Evolutionary conservation across 2,888 invertebrate species (phyloP).

Genomic region (Stenodema calcarata): DNA sequence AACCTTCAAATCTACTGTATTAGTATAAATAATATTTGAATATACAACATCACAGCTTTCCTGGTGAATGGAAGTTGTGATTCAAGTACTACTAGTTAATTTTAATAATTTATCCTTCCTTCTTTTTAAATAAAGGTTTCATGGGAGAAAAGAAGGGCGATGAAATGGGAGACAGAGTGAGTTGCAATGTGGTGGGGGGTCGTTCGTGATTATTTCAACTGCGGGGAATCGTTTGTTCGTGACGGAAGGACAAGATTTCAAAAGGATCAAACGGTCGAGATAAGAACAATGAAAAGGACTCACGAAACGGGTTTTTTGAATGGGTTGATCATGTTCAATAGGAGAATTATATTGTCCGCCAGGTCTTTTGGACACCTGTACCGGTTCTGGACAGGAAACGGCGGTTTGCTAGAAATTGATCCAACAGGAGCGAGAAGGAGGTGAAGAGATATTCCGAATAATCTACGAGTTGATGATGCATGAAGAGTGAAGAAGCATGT

Average conservation of each 20-base stretch:
- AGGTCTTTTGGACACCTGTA: neutral
- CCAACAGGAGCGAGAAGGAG: no score
- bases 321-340: neutral
- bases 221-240: neutral
- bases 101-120: no score
- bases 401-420: no score
- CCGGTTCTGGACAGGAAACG: no score
- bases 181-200: neutral
- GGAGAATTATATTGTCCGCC: neutral
- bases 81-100: no score
- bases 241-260: neutral
- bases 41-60: no score
- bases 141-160: neutral
- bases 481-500: no score
- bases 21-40: no score
- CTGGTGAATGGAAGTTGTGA: no score
- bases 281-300: neutral
- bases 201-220: neutral
- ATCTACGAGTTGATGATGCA: no score
- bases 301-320: neutral
- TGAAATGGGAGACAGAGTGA: neutral
- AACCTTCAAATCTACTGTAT: no score
- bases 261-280: neutral
- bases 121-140: neutral
- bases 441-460: no score